These are phyloP conservation scores for Caenorhabditis remanei DNA, from an alignment of 1,140 invertebrate genomes.

Conservation along the genomic window DNA sequence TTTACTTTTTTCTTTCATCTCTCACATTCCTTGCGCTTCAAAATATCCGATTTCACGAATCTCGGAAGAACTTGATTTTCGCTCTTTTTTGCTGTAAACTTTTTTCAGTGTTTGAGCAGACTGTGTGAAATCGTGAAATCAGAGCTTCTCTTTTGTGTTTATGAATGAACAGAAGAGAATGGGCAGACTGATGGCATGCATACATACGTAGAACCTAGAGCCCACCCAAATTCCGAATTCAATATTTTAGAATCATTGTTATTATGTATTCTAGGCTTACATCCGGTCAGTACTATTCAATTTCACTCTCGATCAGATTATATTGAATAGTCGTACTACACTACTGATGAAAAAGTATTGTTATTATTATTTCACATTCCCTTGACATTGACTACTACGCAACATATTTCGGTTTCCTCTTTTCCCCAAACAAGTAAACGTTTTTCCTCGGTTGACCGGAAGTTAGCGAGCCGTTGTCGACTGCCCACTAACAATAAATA, in stretches of 20 bases:
- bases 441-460: slow-evolving; percentile 40
- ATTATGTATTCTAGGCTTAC: not conserved
- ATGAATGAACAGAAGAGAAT: not conserved
- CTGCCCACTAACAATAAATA: slow-evolving; percentile 30
- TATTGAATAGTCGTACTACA: not conserved
- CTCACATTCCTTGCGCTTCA: not conserved
- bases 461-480: slow-evolving; percentile 24
- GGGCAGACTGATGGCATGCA: not conserved
- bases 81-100: slow-evolving; percentile 2
- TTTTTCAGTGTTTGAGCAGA: slow-evolving; percentile 21
- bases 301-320: slow-evolving; percentile 3
- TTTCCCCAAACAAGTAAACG: slow-evolving; percentile 3
- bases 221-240: not conserved
- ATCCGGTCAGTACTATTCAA: slow-evolving; percentile 13
- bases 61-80: slow-evolving; percentile 33
- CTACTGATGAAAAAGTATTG: not conserved
- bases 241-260: no score
- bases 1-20: not conserved
- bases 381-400: slow-evolving; percentile 1
- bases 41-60: slow-evolving; percentile 19
- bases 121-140: slow-evolving; percentile 49
- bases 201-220: no score
- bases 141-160: slow-evolving; percentile 38
- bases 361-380: not conserved
- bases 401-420: slow-evolving; percentile 24